Conservation (phyloP, 2,113 vertebrate species). For the Sander vitreus region DNA sequence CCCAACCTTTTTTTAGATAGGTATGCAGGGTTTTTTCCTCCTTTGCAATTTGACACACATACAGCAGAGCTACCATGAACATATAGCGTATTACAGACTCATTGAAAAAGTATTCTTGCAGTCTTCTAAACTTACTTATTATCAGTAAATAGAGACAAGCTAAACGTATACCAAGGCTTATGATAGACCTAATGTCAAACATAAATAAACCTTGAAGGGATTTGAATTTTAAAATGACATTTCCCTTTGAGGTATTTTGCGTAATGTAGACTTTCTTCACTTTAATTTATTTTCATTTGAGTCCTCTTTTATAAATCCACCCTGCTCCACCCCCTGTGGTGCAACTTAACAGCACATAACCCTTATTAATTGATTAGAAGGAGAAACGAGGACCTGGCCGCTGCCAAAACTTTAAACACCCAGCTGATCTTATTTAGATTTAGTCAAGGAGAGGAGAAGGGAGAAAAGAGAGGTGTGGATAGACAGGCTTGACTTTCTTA, state of each 20-base stretch:
- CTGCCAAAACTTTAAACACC: conserved; percentile 64
- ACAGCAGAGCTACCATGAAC: conserved; percentile 53
- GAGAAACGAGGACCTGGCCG: conserved; percentile 41
- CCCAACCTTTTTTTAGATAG: conserved; percentile 79
- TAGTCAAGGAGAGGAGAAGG: conserved; percentile 50
- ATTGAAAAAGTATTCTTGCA: conserved; percentile 13
- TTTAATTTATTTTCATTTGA: conserved; percentile 23
- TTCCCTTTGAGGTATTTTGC: conserved; percentile 53
- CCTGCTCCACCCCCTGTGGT: conserved; percentile 28
- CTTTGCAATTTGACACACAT: conserved; percentile 72
- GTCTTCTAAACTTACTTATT: conserved; percentile 9
- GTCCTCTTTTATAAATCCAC: conserved; percentile 18
- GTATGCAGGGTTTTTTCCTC: conserved; percentile 74
- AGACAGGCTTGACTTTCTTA: conserved; percentile 70
- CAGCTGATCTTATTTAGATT: conserved; percentile 78
- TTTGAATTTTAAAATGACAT: conserved; percentile 53
- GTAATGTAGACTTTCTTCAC: conserved; percentile 9
- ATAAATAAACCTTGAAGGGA: conserved; percentile 41
- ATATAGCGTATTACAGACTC: conserved; percentile 38
- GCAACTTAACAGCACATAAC: conserved; percentile 39
- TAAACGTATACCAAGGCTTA: conserved; percentile 36
- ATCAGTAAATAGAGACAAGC: conserved; percentile 7
- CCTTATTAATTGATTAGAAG: conserved; percentile 66
- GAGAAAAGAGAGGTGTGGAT: conserved; percentile 47
- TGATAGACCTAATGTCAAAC: conserved; percentile 35